Evolutionary conservation across 2,888 invertebrate species (phyloP).

Genomic region (Prenolepis imparis): DNA sequence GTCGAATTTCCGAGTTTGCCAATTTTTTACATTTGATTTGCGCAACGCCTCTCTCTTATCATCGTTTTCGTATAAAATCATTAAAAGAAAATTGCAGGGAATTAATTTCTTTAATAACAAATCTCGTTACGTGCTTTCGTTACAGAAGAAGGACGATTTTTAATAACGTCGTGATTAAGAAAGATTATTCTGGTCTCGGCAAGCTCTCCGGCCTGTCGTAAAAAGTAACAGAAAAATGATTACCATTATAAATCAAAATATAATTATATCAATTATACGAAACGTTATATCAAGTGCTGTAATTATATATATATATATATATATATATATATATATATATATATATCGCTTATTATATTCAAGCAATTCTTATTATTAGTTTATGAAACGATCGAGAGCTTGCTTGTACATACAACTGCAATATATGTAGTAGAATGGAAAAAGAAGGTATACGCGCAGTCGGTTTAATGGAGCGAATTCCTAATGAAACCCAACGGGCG

Average conservation of each 20-base stretch:
- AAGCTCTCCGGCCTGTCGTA: background rate
- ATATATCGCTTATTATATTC: background rate
- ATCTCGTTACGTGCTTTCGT: background rate
- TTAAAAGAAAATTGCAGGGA: background rate
- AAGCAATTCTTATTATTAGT: conserved; percentile 15
- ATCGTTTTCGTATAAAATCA: background rate
- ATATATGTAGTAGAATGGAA: background rate
- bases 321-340: background rate
- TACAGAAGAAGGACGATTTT: background rate
- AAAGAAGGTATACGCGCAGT: conserved; percentile 20
- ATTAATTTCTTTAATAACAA: background rate
- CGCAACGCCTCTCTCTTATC: background rate
- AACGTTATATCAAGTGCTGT: background rate
- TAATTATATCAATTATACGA: background rate
- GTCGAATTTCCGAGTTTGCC: background rate
- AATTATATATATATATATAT: background rate
- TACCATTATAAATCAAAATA: background rate
- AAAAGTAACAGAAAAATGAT: background rate
- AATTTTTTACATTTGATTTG: background rate
- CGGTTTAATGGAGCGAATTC: conserved; percentile 50
- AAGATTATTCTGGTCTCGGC: background rate
- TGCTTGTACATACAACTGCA: conserved; percentile 22
- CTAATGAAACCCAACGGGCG: conserved; percentile 49
- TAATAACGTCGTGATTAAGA: background rate
- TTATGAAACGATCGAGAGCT: conserved; percentile 22